Conservation (phyloP, 2,797 vertebrate species). For the Onychomys arenicola region DNA sequence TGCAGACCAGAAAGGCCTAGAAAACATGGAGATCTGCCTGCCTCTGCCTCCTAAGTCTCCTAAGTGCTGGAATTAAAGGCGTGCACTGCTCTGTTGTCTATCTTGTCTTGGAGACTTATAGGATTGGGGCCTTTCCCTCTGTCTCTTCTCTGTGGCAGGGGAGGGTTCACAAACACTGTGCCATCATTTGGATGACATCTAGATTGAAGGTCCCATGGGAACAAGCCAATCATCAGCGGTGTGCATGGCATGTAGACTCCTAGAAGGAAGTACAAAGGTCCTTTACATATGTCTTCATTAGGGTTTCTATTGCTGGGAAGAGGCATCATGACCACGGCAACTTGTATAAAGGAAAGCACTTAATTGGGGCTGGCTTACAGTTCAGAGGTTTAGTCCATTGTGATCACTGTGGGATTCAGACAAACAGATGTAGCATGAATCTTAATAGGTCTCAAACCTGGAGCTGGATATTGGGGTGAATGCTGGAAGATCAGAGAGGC, state of each 20-base stretch:
- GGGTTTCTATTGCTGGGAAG: background rate
- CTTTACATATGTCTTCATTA: background rate
- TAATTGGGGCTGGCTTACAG: background rate
- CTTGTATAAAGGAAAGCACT: background rate
- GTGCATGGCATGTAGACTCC: background rate
- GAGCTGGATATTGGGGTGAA: too few relatives aligned
- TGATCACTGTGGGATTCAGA: background rate
- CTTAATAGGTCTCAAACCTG: too few relatives aligned
- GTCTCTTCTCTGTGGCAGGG: background rate
- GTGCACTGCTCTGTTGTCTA: fast-evolving
- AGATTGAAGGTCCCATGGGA: background rate
- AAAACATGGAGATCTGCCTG: background rate
- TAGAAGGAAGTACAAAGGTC: background rate
- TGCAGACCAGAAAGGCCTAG: background rate
- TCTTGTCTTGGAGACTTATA: background rate
- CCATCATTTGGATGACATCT: background rate
- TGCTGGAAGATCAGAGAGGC: too few relatives aligned
- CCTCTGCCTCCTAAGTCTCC: background rate
- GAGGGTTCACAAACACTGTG: background rate
- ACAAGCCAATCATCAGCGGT: background rate
- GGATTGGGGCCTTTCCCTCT: background rate
- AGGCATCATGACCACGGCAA: background rate
- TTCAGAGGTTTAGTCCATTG: background rate
- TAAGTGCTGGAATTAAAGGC: background rate
- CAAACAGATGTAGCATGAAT: too few relatives aligned